phyloP scores from a whole-genome alignment of 23 tunicate genomes.

The Oikopleura albicans region DNA sequence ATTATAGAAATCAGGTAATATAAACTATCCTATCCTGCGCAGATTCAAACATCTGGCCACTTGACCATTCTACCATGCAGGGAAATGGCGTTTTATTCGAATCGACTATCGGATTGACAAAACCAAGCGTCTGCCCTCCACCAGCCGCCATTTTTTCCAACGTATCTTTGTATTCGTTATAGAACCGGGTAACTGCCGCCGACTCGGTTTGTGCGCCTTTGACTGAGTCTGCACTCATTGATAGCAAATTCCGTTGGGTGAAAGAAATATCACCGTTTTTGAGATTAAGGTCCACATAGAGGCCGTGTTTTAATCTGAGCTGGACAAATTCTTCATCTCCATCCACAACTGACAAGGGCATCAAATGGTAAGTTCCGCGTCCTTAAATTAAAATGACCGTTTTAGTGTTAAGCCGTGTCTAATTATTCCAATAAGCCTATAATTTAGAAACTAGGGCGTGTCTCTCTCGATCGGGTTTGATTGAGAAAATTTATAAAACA shows the following conservation, averaged over 20 bases:
- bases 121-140: not conserved
- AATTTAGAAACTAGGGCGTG: no score
- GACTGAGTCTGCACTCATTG: not conserved
- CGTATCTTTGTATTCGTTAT: not conserved
- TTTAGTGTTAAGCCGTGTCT: no score
- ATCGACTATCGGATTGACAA: not conserved
- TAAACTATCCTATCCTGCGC: no score
- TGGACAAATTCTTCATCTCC: not conserved
- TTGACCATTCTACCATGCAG: not conserved
- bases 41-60: not conserved
- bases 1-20: no score
- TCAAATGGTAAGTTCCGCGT: not conserved
- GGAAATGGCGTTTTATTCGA: not conserved
- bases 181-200: no score
- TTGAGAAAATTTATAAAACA: no score
- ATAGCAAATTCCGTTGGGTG: not conserved
- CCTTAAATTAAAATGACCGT: no score
- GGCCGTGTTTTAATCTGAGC: not conserved
- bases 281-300: not conserved
- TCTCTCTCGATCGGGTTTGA: no score
- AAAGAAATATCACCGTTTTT: not conserved
- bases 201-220: no score
- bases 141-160: not conserved
- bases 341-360: not conserved
- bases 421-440: not conserved